Evolutionary conservation across 2,797 vertebrate species (phyloP).

Genomic region (Poeciliopsis gracilis): DNA sequence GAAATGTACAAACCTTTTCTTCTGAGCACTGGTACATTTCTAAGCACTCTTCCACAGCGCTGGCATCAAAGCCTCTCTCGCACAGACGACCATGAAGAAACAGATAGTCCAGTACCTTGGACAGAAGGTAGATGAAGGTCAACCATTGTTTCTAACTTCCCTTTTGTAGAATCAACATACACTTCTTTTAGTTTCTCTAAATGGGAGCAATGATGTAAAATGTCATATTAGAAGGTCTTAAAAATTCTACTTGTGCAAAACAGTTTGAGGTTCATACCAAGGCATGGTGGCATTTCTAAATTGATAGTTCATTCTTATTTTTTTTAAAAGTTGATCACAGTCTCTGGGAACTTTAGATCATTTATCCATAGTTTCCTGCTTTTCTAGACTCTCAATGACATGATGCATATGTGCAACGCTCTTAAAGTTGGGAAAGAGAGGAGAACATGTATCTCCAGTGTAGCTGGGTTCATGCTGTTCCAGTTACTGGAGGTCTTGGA

Average conservation of each 20-base stretch:
- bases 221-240: neutral
- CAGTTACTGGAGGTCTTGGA: neutral
- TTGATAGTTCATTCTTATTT: neutral
- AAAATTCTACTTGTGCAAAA: neutral
- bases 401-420: neutral
- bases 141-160: neutral
- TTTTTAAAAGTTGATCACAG: neutral
- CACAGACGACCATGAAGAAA: conserved; percentile 92
- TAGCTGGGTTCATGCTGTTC: neutral
- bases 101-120: conserved; percentile 95
- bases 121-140: conserved; percentile 40
- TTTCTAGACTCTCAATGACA: neutral
- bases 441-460: neutral
- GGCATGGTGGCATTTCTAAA: neutral
- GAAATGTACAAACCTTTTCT: conserved; percentile 87
- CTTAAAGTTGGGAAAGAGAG: neutral
- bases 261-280: neutral
- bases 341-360: neutral
- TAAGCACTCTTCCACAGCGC: conserved; percentile 94
- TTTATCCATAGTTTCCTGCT: neutral
- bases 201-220: neutral
- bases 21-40: conserved; percentile 97
- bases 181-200: neutral
- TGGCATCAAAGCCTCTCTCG: conserved; percentile 93
- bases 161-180: neutral